These are phyloP conservation scores for Pachyramphus minor DNA, from an alignment of 2,113 vertebrate species.

Conservation along the genomic window DNA sequence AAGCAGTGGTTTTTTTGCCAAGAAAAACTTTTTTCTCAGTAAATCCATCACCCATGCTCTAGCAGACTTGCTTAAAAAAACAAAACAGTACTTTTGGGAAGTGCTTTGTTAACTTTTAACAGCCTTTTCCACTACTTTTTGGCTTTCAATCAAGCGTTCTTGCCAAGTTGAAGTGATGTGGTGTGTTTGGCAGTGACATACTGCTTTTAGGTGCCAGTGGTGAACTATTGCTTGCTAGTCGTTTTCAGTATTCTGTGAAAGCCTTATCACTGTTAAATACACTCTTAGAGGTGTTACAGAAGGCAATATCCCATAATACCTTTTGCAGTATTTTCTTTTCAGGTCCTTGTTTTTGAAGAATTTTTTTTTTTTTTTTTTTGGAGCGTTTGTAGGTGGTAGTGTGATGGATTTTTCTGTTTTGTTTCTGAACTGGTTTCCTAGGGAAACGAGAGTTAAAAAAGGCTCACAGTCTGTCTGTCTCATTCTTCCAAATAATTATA, in stretches of 20 bases:
- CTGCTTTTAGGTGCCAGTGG: slow-evolving; percentile 49
- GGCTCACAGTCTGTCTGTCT: slow-evolving; percentile 40
- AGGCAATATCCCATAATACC: background rate
- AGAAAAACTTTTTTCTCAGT: slow-evolving; percentile 52
- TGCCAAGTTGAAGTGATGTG: slow-evolving; percentile 63
- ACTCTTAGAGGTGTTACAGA: background rate
- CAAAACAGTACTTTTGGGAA: slow-evolving; percentile 65
- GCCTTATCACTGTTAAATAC: background rate
- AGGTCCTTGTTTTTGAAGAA: background rate
- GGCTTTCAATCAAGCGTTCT: slow-evolving; percentile 31
- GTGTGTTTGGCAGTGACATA: slow-evolving; percentile 53
- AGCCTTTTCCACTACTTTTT: slow-evolving; percentile 66
- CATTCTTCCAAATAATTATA: slow-evolving; percentile 20
- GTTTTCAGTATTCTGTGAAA: slow-evolving; percentile 30
- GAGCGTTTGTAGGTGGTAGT: background rate
- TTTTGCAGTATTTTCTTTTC: background rate
- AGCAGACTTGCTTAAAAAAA: slow-evolving; percentile 60
- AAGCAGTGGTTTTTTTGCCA: background rate
- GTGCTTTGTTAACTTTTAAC: slow-evolving; percentile 67
- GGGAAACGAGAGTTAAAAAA: slow-evolving; percentile 44
- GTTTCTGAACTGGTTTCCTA: slow-evolving; percentile 29
- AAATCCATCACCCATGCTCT: slow-evolving; percentile 54
- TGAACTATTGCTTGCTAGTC: slow-evolving; percentile 36
- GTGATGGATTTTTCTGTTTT: slow-evolving; percentile 5
- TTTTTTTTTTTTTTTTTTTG: background rate